A percentile compares a stretch with the other conserved stretches of the same genome.
Evolutionary conservation across 2,888 invertebrate genomes (phyloP).

Genomic region (Xestoiulus laeticollis): DNA sequence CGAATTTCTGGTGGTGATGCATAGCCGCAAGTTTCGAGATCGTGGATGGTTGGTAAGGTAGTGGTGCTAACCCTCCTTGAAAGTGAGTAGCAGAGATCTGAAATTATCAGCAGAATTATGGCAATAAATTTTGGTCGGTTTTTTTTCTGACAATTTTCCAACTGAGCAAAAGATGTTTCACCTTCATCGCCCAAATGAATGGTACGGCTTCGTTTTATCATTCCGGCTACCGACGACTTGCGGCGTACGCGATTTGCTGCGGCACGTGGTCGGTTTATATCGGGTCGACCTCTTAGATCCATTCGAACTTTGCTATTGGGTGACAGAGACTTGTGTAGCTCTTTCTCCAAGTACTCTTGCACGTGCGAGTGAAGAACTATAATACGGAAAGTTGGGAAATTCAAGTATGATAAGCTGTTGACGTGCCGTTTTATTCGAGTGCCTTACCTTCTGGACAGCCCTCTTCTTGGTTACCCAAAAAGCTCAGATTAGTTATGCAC

Average conservation of each 20-base stretch:
- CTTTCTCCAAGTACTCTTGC: constrained; percentile 86
- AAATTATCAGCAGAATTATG: not conserved
- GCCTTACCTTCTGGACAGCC: constrained; percentile 76
- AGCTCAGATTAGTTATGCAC: constrained; percentile 96
- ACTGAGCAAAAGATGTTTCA: constrained; percentile 57
- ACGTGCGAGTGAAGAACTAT: constrained; percentile 81
- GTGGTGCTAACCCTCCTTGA: constrained; percentile 47
- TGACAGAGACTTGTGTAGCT: constrained; percentile 81
- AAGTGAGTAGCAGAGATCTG: constrained; percentile 32
- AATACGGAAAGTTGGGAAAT: constrained; percentile 60
- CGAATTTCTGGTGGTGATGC: constrained; percentile 57
- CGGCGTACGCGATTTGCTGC: constrained; percentile 47
- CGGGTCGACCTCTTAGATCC: not conserved
- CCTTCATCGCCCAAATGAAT: constrained; percentile 78
- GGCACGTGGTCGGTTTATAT: not conserved
- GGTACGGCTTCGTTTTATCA: constrained; percentile 91
- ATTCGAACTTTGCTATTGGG: not conserved
- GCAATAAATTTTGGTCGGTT: not conserved
- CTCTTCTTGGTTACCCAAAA: constrained; percentile 90
- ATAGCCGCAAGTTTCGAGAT: constrained; percentile 45
- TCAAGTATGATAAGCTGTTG: not conserved
- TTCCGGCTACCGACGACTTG: constrained; percentile 87
- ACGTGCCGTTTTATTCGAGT: constrained; percentile 62
- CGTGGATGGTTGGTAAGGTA: constrained; percentile 46
- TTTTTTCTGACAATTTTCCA: not conserved